Percentiles rank a stretch among this genome's conserved stretches.
phyloP scores from a whole-genome alignment of 2,113 vertebrate species.

The Smithornis capensis region DNA sequence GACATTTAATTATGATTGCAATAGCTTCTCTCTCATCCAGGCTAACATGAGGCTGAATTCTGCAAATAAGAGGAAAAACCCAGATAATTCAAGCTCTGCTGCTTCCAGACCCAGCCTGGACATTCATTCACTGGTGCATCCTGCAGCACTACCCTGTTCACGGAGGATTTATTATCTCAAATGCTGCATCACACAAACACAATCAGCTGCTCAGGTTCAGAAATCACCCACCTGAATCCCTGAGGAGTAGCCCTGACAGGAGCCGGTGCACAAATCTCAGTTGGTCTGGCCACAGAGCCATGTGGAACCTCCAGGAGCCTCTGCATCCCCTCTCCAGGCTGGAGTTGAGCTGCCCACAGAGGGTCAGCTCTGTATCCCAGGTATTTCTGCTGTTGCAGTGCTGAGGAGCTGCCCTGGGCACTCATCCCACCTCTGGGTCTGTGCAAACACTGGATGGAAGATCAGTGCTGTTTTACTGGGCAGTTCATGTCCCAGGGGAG shows the following conservation, averaged over 20 bases:
- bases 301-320: neutral
- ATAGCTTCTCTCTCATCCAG: neutral
- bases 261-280: neutral
- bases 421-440: accelerated
- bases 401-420: neutral
- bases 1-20: conserved; percentile 40
- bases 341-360: neutral
- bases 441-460: neutral
- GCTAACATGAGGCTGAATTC: neutral
- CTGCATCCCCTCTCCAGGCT: neutral
- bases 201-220: neutral
- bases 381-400: neutral
- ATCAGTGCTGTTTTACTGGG: accelerated
- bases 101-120: neutral
- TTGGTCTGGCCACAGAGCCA: too few species aligned
- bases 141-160: neutral
- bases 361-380: too few species aligned
- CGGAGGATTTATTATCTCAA: neutral
- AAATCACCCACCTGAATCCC: neutral
- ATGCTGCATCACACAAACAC: neutral
- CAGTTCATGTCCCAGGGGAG: neutral
- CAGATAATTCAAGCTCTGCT: neutral
- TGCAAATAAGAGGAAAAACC: neutral
- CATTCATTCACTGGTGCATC: neutral
- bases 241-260: neutral